Base-by-base conservation (phyloP, 1,140 invertebrate species). In the Schlechtendalia chinensis region DNA sequence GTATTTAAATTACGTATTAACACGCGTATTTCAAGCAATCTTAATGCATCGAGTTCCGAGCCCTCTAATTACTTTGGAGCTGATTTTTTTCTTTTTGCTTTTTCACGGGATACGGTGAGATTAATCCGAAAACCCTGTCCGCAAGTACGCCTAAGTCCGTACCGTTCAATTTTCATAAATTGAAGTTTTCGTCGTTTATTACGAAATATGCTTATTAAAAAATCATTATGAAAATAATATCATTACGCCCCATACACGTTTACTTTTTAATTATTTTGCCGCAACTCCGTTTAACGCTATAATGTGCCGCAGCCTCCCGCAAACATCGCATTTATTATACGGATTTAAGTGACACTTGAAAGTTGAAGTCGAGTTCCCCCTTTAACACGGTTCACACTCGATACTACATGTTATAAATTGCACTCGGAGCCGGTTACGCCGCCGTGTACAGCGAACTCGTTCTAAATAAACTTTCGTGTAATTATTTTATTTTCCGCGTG, bases 331-430 rank as follows among this genome's bases (percentile, higher is more conserved):
- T 19, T 10, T 8, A 39, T 32, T 63, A 63, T 29, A 63, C 61
- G 19, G 27, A 65, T 39, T 67, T 69, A 69, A 69, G 65, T 22
- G 65, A 69, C 65, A 69, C 65, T 69, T 24, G 29, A 39, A 39
- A 39, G 32, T 39, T 63, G 17, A 63, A 65, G 19, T 39, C 14
- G 14, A 61, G 27, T 22, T 45, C 32, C 32, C n/a, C 2, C 32
- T n/a, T 22, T 5, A n/a, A 47, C 65, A 16, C 5, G n/a, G n/a
- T 69, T 69, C 19, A 61, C 59, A 17, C 29, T 39, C 29, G 1
- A 45, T 5, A 10, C 5, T 45, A 45, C 39, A 45, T 45, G 10
- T 10, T 56, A 45, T 67, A 45, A 67, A 22, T 17, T 67, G 50
- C 16, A 17, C 22, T n/a, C 2, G n/a, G n/a, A 47, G 39, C 22